Base-by-base conservation (phyloP, 1,140 invertebrate genomes). In the Caenorhabditis brenneri region DNA sequence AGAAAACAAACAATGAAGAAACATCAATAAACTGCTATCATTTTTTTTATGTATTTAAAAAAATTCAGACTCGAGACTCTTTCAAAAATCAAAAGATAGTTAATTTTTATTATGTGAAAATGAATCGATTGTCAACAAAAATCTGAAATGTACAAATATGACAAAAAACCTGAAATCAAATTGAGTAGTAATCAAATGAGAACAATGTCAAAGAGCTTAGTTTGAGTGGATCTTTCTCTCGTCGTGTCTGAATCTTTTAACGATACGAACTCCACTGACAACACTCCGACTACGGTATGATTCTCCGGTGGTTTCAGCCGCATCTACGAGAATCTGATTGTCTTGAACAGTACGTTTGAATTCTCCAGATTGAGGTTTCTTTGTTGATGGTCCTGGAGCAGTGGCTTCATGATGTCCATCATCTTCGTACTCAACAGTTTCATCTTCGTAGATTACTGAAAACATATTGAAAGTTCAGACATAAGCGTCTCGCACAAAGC, bases 371-470 rank as follows among this genome's bases (percentile, higher is more conserved):
- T 74, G 65, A 22, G 65, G 65, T 42, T 74, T 74, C 36, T 74
- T 74, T 0, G 65, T 39, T 3, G 36, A n/a, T 46, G 65, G 31
- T 15, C 29, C 16, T 4, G 29, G 12, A 39, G 36, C 22, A 22
- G n/a, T 7, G n/a, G 65, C 16, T 31, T 74, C 65, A 10, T 39
- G n/a, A 24, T 74, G 65, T 1, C 33, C 33, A 2, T 74, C 36
- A 24, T 74, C 65, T 39, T 74, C 65, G 24, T 74, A 74, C 12
- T 74, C 65, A 24, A 74, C 65, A 24, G 65, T 74, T 24, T 74
- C 65, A 29, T 74, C 65, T 74, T 74, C 65, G 22, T 74, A 74
- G n/a, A 74, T 42, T 24, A 74, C 65, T 74, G 65, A 74, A 74
- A 42, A 2, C n/a, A n/a, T n/a, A 42, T 19, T 74, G n/a, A 9